These are phyloP conservation scores for Himalopsyche anomala DNA, from an alignment of 2,888 invertebrate species.

Conservation along the genomic window DNA sequence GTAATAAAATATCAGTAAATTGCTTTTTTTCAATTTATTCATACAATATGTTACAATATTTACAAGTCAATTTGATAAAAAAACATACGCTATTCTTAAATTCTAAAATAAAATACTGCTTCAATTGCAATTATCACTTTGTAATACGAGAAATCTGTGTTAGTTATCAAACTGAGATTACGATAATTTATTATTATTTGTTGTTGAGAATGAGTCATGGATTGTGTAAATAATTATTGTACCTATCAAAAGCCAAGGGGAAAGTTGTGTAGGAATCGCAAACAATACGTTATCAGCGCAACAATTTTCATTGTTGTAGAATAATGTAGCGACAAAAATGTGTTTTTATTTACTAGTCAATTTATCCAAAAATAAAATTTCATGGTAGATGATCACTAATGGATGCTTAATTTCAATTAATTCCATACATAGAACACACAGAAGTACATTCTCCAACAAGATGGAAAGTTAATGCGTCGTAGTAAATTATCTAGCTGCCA, in stretches of 20 bases:
- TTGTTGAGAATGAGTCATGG: not conserved
- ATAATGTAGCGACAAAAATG: not conserved
- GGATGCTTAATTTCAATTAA: not conserved
- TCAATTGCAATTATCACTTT: conserved; percentile 31
- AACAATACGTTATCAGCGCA: not conserved
- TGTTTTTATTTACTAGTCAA: not conserved
- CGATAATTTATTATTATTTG: not conserved
- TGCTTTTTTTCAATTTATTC: conserved; percentile 43
- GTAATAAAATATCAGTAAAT: conserved; percentile 11
- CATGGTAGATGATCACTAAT: not conserved
- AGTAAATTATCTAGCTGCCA: not conserved
- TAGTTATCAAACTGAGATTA: not conserved
- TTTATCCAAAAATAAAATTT: not conserved
- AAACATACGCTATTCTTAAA: not conserved
- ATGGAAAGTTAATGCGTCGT: not conserved
- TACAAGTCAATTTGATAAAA: conserved; percentile 46
- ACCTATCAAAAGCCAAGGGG: not conserved
- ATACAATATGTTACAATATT: conserved; percentile 54
- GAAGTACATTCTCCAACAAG: not conserved
- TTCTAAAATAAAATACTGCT: conserved; percentile 17
- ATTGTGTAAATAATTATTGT: not conserved
- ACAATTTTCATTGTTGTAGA: not conserved
- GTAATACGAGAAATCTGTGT: conserved; percentile 4
- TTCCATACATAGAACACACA: not conserved
- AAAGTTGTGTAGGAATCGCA: not conserved